phyloP scores from a whole-genome alignment of 2,888 invertebrate genomes.

The Eueremaeus valkanovi region DNA sequence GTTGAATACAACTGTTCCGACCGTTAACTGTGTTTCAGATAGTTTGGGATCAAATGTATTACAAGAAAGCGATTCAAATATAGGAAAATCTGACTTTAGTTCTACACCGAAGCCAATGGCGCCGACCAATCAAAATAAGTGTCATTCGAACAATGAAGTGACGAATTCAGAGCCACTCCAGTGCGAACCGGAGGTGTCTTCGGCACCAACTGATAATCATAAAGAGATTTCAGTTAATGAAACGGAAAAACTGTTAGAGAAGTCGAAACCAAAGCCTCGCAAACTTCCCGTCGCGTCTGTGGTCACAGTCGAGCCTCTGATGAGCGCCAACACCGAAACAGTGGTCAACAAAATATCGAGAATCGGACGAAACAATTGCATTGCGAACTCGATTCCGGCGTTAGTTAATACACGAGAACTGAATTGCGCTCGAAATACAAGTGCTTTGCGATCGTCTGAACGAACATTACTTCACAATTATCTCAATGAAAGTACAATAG shows the following conservation, averaged over 20 bases:
- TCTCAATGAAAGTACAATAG: slow-evolving; percentile 1
- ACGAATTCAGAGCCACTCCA: neutral
- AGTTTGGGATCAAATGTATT: neutral
- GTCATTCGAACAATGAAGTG: neutral
- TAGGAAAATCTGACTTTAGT: neutral
- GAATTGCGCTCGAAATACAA: neutral
- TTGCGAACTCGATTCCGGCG: neutral
- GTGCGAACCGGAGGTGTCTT: neutral
- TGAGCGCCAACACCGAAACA: neutral
- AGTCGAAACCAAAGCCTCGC: neutral
- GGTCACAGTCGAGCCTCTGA: slow-evolving; percentile 1
- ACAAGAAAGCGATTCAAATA: neutral
- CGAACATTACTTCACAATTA: neutral
- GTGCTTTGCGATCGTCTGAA: neutral
- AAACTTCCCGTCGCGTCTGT: neutral
- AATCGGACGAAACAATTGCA: slow-evolving; percentile 7
- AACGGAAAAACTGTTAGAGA: neutral
- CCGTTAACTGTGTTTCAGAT: neutral
- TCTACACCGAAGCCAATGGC: neutral
- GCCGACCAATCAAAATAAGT: neutral
- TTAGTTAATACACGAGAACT: neutral
- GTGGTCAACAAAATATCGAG: neutral
- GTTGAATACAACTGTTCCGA: neutral
- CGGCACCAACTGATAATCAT: neutral
- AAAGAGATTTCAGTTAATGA: neutral